Conservation (phyloP, 2,797 vertebrate species). For the Xyrichtys novacula region DNA sequence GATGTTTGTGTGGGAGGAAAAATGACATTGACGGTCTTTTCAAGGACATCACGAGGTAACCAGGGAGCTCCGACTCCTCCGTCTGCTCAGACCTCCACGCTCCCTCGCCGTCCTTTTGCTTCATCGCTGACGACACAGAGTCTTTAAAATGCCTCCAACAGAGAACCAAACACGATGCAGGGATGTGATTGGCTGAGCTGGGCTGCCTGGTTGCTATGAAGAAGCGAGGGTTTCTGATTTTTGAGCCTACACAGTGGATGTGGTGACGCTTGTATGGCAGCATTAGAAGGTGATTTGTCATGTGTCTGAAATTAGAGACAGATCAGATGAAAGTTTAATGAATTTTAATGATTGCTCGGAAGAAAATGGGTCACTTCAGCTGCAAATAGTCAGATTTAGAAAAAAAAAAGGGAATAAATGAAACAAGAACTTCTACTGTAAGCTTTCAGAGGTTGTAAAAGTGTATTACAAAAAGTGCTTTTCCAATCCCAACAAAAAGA, state of each 20-base stretch:
- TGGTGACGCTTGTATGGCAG: slow-evolving; percentile 39
- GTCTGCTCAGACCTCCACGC: slow-evolving; percentile 43
- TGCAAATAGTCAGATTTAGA: slow-evolving; percentile 28
- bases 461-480: not conserved
- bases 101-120: slow-evolving; percentile 41
- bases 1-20: slow-evolving; percentile 42
- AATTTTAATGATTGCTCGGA: slow-evolving; percentile 60
- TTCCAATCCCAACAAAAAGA: no score
- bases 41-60: slow-evolving; percentile 66
- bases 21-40: slow-evolving; percentile 42
- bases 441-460: not conserved
- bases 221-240: slow-evolving; percentile 18
- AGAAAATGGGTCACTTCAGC: slow-evolving; percentile 65
- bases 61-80: slow-evolving; percentile 25
- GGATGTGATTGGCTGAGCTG: slow-evolving; percentile 60
- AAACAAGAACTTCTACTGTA: slow-evolving; percentile 19
- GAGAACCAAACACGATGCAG: slow-evolving; percentile 50
- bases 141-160: slow-evolving; percentile 59
- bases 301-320: slow-evolving; percentile 72
- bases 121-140: slow-evolving; percentile 34
- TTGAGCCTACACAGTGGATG: slow-evolving; percentile 47
- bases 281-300: slow-evolving; percentile 65
- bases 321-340: slow-evolving; percentile 75
- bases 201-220: slow-evolving; percentile 68
- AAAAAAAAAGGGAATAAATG: slow-evolving; percentile 32